Evolutionary conservation across 2,888 invertebrate species (phyloP).

Genomic region (Copidosoma aretas): DNA sequence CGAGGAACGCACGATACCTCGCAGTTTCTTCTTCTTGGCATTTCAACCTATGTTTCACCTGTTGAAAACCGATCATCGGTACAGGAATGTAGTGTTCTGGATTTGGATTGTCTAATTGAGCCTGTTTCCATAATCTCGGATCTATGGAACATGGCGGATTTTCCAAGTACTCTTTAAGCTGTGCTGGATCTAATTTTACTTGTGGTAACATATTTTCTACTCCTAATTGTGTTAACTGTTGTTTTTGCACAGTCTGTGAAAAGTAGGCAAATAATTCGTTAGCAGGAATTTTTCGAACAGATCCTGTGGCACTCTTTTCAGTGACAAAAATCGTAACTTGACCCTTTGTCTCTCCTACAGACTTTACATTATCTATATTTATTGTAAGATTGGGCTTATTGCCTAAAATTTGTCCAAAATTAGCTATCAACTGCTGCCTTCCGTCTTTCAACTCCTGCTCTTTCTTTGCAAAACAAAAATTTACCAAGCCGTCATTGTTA

Average conservation of each 20-base stretch:
- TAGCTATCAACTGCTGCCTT: constrained; percentile 65
- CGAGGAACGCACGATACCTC: constrained; percentile 81
- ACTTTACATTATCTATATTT: constrained; percentile 78
- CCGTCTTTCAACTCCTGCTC: constrained; percentile 74
- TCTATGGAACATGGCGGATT: constrained; percentile 93
- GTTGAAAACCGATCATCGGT: constrained; percentile 89
- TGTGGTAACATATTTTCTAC: constrained; percentile 76
- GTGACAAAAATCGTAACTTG: constrained; percentile 77
- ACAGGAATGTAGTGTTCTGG: constrained; percentile 88
- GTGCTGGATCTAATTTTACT: constrained; percentile 78
- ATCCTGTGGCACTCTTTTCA: constrained; percentile 72
- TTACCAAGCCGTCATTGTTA: constrained; percentile 90
- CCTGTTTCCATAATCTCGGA: constrained; percentile 93
- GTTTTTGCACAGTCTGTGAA: constrained; percentile 74
- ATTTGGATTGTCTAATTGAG: constrained; percentile 94
- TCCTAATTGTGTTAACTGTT: constrained; percentile 76
- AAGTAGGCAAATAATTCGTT: constrained; percentile 75
- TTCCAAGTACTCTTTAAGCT: constrained; percentile 86
- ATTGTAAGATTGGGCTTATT: constrained; percentile 85
- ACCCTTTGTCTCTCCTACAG: constrained; percentile 79
- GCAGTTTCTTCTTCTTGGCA: constrained; percentile 85
- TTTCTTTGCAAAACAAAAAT: constrained; percentile 82
- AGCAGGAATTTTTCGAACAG: constrained; percentile 75
- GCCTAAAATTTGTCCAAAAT: constrained; percentile 76
- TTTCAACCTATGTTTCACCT: constrained; percentile 80